Percentiles rank a stretch among this genome's conserved stretches.
Evolutionary conservation across 2,113 vertebrate species (phyloP).

Genomic region (Albula goreensis): DNA sequence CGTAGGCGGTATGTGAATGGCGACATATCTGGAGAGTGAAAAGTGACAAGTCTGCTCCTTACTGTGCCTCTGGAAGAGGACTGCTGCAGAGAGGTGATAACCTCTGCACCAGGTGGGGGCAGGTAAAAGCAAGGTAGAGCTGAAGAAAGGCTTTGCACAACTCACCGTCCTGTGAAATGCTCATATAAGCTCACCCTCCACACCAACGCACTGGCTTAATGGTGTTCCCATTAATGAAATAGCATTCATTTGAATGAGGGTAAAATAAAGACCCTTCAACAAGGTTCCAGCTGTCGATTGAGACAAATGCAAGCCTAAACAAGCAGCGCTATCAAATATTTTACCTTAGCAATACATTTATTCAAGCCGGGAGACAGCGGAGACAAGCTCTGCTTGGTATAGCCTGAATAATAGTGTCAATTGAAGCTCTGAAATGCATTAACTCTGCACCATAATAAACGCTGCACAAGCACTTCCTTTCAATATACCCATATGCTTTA

Average conservation of each 20-base stretch:
- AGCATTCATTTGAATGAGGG: neutral
- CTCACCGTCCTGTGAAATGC: too few relatives aligned
- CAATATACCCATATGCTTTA: constrained; percentile 57
- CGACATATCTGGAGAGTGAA: too few relatives aligned
- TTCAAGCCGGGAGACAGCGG: constrained; percentile 41
- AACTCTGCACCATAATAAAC: constrained; percentile 44
- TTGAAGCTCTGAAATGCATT: constrained; percentile 55
- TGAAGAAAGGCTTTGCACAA: too few relatives aligned
- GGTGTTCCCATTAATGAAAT: constrained; percentile 5
- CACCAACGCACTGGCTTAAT: neutral
- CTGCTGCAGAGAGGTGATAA: too few relatives aligned
- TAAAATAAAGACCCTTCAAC: neutral
- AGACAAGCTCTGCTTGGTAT: constrained; percentile 40
- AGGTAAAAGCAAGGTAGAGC: too few relatives aligned
- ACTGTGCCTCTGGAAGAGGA: too few relatives aligned
- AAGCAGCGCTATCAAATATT: constrained; percentile 54
- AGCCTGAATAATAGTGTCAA: constrained; percentile 58
- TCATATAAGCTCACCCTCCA: neutral
- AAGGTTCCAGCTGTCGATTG: constrained; percentile 28
- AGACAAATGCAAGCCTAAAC: constrained; percentile 47
- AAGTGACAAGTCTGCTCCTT: too few relatives aligned
- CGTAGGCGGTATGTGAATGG: too few relatives aligned
- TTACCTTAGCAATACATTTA: constrained; percentile 61
- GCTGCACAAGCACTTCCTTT: constrained; percentile 53
- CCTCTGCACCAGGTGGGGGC: too few relatives aligned